A percentile compares a stretch with the other conserved stretches of the same genome.
Conservation (phyloP, 1,140 invertebrate species). For the Drosophila burlai region DNA sequence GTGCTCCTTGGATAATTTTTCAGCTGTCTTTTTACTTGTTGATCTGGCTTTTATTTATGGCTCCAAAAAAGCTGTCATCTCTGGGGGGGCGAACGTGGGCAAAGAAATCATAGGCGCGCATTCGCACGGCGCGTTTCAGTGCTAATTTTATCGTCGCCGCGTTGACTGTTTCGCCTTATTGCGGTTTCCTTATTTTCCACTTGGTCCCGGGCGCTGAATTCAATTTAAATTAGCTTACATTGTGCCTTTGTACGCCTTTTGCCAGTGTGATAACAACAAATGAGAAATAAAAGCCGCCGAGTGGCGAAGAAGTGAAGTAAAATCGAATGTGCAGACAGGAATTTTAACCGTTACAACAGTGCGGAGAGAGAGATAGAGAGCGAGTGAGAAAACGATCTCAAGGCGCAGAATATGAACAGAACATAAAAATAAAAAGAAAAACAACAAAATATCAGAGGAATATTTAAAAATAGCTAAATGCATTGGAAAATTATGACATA, state of each 20-base stretch:
- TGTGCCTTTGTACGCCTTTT: constrained; percentile 65
- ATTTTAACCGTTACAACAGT: constrained; percentile 41
- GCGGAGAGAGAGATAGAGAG: no score
- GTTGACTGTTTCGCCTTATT: constrained; percentile 73
- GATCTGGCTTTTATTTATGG: not conserved
- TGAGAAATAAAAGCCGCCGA: constrained; percentile 21
- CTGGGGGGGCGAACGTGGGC: constrained; percentile 22
- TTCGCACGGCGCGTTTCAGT: constrained; percentile 68
- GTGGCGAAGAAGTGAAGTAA: constrained; percentile 35
- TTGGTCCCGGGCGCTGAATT: constrained; percentile 54
- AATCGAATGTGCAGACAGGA: constrained; percentile 34
- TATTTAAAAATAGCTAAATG: constrained; percentile 32
- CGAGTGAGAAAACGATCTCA: constrained; percentile 9
- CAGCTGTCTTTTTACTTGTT: not conserved
- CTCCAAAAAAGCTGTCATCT: constrained; percentile 2
- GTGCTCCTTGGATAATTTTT: no score
- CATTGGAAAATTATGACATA: constrained; percentile 44
- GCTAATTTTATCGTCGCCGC: constrained; percentile 79
- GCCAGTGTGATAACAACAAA: constrained; percentile 40
- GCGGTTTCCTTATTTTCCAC: constrained; percentile 64
- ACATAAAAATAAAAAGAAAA: constrained; percentile 16
- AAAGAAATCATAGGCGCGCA: constrained; percentile 73
- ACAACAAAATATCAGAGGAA: constrained; percentile 4
- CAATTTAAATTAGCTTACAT: constrained; percentile 73
- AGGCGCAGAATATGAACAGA: constrained; percentile 4